Base-by-base conservation (phyloP, 2,888 invertebrate genomes). In the Entomobrya proxima region DNA sequence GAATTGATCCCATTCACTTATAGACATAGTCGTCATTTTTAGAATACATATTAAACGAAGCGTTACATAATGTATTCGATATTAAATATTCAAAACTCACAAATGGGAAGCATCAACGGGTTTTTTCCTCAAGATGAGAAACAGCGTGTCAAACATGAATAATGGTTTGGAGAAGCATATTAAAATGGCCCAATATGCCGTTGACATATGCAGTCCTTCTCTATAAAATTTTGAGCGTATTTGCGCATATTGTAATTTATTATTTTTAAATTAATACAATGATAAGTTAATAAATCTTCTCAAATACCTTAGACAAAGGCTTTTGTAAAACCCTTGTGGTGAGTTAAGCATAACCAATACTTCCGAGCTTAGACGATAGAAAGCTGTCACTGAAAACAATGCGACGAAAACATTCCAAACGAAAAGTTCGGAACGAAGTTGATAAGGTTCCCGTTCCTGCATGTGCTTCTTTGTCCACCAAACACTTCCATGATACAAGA, bases 271-370 rank as follows among this genome's bases (percentile, higher is more conserved):
- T 40, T 37, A 21, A 11, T 15, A 40, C 24, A 21, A 69, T 69
- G 18, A 21, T 18, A 2, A 3, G 9, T 72, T 44, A 13, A 9
- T 44, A 24, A 5, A n/a, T n/a, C 7, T 11, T 47, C 18, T n/a
- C 3, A 5, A 11, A n/a, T 47, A 85, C 85, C 85, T 69, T 15
- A 85, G 15, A 35, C 85, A 85, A 35, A 79, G n/a, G 44, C 78
- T 78, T 37, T 47, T 69, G 35, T 85, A 79, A 58, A 85, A 85
- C 24, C 85, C 85, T 6, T 85, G 58, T 6, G 78, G 78, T 5
- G 7, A 5, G 13, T 18, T 7, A 9, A 69, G n/a, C 21, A 79
- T 35, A 11, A 27, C 21, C 0, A 58, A 18, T 2, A 85, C 3
- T 58, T 85, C 85, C 0, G 35, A 4, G 7, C 61, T 27, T 32